A percentile compares a stretch with the other conserved stretches of the same genome.
Conservation (phyloP, 1,140 invertebrate species). For the Diorhabda carinulata region DNA sequence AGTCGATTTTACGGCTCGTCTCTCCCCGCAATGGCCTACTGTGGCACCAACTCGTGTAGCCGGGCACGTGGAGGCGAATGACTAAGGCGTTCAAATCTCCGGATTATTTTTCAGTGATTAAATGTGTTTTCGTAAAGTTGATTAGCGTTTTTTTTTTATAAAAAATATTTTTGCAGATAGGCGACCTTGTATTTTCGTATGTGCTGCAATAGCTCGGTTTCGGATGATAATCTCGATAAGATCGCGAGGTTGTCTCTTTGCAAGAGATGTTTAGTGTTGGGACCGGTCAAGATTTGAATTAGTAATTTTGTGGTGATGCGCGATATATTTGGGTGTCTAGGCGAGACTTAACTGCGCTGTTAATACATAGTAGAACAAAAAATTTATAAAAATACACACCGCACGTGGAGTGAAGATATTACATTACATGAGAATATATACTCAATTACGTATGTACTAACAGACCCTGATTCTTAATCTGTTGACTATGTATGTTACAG, state of each 20-base stretch:
- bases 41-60: conserved; percentile 35
- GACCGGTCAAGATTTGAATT: conserved; percentile 15
- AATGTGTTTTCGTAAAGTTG: conserved; percentile 7
- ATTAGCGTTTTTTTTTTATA: conserved; percentile 8
- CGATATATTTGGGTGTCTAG: conserved; percentile 9
- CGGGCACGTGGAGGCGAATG: conserved; percentile 45
- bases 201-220: neutral
- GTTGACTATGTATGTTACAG: too few relatives aligned
- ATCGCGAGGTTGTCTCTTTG: neutral
- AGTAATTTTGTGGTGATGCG: conserved; percentile 5
- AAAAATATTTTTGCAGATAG: neutral
- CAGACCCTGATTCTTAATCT: too few relatives aligned
- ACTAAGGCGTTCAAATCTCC: conserved; percentile 32
- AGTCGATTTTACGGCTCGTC: conserved; percentile 13
- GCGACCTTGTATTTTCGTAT: neutral
- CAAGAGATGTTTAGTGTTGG: conserved; percentile 14
- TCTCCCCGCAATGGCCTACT: conserved; percentile 26
- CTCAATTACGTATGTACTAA: too few relatives aligned
- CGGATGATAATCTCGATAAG: neutral
- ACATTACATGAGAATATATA: too few relatives aligned
- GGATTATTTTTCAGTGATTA: conserved; percentile 8
- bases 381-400: too few relatives aligned
- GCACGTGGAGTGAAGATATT: too few relatives aligned
- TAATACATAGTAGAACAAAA: too few relatives aligned
- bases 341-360: neutral